Conservation (phyloP, 2,797 vertebrate species). For the Syngnathus acus region DNA sequence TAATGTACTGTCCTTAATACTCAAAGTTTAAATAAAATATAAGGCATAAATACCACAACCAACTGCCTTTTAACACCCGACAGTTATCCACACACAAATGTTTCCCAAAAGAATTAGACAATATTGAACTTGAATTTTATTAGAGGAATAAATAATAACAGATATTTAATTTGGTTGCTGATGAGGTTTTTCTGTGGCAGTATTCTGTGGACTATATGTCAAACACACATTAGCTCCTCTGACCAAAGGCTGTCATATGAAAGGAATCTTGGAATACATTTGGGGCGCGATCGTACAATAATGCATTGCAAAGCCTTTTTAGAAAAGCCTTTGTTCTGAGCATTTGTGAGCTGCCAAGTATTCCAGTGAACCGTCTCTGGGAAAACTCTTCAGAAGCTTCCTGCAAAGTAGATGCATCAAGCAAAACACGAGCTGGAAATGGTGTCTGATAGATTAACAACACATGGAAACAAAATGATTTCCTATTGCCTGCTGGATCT, state of each 20-base stretch:
- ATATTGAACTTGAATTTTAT: no score
- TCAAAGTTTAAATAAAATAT: no score
- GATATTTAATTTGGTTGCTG: neutral
- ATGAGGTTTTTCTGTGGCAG: neutral
- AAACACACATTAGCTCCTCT: neutral
- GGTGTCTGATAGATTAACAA: neutral
- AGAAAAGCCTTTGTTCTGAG: neutral
- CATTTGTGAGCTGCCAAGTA: neutral
- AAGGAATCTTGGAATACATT: neutral
- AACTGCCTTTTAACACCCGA: no score
- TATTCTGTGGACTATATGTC: neutral
- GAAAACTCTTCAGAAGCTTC: constrained; percentile 5
- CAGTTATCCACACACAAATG: no score
- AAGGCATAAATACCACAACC: no score
- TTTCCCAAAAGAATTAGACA: no score
- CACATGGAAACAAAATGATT: neutral
- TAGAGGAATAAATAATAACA: no score
- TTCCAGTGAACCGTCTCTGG: neutral
- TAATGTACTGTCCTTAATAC: no score
- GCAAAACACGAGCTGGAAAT: neutral
- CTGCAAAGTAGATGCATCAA: neutral
- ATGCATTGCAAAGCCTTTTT: neutral
- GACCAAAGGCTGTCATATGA: neutral
- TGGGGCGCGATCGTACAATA: neutral
- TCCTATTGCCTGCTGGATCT: neutral